A percentile compares a stretch with the other conserved stretches of the same genome.
phyloP scores from a whole-genome alignment of 2,113 vertebrate genomes.

The Sphaerodactylus townsendi region DNA sequence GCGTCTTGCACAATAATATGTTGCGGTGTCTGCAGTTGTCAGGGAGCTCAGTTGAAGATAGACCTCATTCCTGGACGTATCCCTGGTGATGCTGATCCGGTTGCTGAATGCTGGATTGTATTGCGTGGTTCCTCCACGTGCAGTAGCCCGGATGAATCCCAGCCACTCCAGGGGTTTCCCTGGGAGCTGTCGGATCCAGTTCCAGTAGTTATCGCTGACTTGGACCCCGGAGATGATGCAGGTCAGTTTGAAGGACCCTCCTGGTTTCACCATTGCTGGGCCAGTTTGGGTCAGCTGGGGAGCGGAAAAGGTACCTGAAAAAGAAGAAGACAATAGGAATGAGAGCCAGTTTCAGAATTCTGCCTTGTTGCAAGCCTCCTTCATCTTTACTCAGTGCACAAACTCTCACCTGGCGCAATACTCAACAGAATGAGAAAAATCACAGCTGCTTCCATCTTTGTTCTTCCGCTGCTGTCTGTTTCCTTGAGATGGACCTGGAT shows the following conservation, averaged over 20 bases:
- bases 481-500: not conserved
- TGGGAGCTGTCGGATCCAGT: not conserved
- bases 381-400: too few relatives aligned
- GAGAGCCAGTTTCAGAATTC: not conserved
- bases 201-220: constrained; percentile 58
- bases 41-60: constrained; percentile 17
- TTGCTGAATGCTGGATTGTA: constrained; percentile 15
- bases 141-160: constrained; percentile 7
- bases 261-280: not conserved
- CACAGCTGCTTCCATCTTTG: not conserved
- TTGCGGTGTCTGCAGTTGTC: constrained; percentile 16
- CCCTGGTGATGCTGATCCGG: not conserved
- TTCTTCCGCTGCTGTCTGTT: not conserved
- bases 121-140: not conserved
- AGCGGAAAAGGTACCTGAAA: not conserved
- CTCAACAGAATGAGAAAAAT: not conserved
- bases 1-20: constrained; percentile 6
- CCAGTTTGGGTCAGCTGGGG: constrained; percentile 36
- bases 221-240: constrained; percentile 20
- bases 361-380: too few relatives aligned
- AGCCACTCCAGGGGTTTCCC: constrained; percentile 26
- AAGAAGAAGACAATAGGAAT: too few relatives aligned
- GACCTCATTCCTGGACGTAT: not conserved
- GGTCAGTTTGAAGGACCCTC: constrained; percentile 23
- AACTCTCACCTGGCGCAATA: not conserved